Conservation (phyloP, 2,888 invertebrate species). For the Eretmocerus hayati region DNA sequence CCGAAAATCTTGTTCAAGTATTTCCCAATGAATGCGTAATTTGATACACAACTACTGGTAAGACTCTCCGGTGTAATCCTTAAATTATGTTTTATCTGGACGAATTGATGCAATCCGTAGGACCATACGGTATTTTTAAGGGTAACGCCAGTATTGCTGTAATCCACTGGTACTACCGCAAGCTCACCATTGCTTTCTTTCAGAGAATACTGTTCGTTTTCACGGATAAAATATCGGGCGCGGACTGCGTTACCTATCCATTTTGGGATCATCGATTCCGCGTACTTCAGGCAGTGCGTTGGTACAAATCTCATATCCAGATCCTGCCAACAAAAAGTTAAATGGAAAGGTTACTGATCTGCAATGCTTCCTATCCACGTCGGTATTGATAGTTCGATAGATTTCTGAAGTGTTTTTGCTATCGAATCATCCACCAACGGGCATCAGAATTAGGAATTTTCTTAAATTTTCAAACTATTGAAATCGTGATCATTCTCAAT, state of each 20-base stretch:
- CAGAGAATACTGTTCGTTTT: conserved; percentile 34
- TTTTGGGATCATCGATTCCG: conserved; percentile 18
- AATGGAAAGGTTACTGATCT: too few relatives aligned
- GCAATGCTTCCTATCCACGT: too few relatives aligned
- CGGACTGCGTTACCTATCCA: conserved; percentile 29
- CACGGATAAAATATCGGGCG: conserved; percentile 31
- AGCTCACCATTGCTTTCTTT: conserved; percentile 25
- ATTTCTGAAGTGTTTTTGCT: too few relatives aligned
- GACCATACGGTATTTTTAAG: conserved; percentile 39
- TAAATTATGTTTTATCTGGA: conserved; percentile 43
- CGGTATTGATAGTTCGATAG: too few relatives aligned
- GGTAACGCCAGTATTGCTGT: conserved; percentile 40
- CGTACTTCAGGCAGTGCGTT: conserved; percentile 16
- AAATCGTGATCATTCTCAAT: too few relatives aligned
- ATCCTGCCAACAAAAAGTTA: conserved; percentile 12
- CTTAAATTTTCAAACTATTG: too few relatives aligned
- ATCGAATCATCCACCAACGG: too few relatives aligned
- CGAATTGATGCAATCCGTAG: conserved; percentile 42
- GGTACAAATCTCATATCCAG: conserved; percentile 18
- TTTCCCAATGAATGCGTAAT: conserved; percentile 25
- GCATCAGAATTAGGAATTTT: too few relatives aligned
- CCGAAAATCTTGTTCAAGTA: conserved; percentile 34
- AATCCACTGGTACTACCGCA: conserved; percentile 34
- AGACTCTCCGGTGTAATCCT: conserved; percentile 34
- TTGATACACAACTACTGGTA: conserved; percentile 43